Evolutionary conservation across 2,797 vertebrate species (phyloP).

Genomic region (Gobionotothen gibberifrons): DNA sequence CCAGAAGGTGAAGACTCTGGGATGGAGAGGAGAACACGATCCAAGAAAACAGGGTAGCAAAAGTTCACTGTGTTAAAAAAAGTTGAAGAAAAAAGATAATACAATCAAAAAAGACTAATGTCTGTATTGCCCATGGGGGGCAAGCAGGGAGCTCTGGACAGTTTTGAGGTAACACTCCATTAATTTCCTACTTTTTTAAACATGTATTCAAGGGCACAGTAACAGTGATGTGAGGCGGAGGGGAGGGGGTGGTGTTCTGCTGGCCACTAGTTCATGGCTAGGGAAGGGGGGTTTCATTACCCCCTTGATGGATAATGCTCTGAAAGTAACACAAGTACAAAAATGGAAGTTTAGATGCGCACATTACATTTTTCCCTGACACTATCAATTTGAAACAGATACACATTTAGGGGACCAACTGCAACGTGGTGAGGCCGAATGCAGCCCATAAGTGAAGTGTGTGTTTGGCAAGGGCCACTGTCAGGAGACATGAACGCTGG

Average conservation of each 20-base stretch:
- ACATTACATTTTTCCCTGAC: conserved; percentile 53
- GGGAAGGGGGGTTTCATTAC: conserved; percentile 77
- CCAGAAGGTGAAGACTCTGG: conserved; percentile 80
- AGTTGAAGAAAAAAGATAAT: conserved; percentile 76
- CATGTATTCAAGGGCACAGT: conserved; percentile 61
- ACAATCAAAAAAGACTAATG: conserved; percentile 77
- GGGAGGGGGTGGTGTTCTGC: conserved; percentile 51
- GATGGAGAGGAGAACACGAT: conserved; percentile 76
- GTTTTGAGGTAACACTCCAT: conserved; percentile 81
- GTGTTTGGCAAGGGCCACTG: conserved; percentile 73
- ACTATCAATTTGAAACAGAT: conserved; percentile 77
- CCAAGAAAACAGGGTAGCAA: conserved; percentile 79
- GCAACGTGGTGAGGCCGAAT: conserved; percentile 69
- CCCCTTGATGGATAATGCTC: conserved; percentile 71
- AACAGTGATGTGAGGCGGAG: conserved; percentile 68
- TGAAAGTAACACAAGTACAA: conserved; percentile 71
- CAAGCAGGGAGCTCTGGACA: conserved; percentile 72
- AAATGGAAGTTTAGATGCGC: conserved; percentile 56
- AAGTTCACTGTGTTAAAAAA: conserved; percentile 80
- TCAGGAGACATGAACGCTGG: conserved; percentile 73
- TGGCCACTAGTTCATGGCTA: conserved; percentile 70
- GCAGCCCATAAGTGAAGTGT: conserved; percentile 74
- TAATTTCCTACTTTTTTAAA: conserved; percentile 70
- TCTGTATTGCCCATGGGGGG: conserved; percentile 71
- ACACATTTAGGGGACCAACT: conserved; percentile 70